Conservation (phyloP, 2,888 invertebrate genomes). For the Idaea biselata region DNA sequence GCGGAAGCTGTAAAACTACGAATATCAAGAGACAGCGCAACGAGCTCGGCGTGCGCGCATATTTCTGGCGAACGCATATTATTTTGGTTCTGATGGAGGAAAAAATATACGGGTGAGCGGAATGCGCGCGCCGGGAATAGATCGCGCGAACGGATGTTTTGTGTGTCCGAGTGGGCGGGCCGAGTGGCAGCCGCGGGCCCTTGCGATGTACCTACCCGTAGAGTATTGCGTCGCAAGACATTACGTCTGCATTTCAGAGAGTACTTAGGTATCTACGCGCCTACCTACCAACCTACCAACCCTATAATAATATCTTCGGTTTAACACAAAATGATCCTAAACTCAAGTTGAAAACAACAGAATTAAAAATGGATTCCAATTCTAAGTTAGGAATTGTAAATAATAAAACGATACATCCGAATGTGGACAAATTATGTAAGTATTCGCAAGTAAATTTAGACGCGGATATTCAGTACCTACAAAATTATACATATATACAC, state of each 20-base stretch:
- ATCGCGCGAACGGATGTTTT: constrained; percentile 64
- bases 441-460: background rate
- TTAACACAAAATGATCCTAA: background rate
- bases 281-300: no score
- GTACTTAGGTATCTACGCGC: no score
- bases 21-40: constrained; percentile 35
- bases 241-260: no score
- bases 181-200: constrained; percentile 27
- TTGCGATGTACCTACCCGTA: background rate
- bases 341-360: background rate
- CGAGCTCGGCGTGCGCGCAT: constrained; percentile 49
- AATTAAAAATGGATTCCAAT: background rate
- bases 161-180: constrained; percentile 57
- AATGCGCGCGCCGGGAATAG: constrained; percentile 67
- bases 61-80: constrained; percentile 63
- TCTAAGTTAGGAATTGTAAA: background rate
- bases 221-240: no score
- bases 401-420: background rate
- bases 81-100: constrained; percentile 63
- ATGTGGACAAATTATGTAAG: background rate
- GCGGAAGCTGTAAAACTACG: constrained; percentile 35
- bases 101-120: constrained; percentile 65
- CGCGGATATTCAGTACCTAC: background rate
- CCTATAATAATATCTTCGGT: background rate
- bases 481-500: background rate